A percentile compares a stretch with the other conserved stretches of the same genome.
Conservation (phyloP, 1,140 invertebrate species). For the Drosophila neocordata region DNA sequence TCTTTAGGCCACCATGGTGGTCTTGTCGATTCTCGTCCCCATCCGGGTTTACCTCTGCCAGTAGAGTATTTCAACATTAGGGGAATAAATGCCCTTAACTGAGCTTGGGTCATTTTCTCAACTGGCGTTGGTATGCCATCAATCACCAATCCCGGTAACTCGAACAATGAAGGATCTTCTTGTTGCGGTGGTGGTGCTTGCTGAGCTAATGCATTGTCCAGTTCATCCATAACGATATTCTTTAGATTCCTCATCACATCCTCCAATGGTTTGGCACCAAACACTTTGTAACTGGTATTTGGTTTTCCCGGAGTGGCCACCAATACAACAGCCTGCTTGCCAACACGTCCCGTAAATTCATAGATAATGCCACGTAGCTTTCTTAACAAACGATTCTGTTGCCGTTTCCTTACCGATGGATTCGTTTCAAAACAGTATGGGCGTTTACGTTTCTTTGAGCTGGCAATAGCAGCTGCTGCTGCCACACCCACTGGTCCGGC, state of each 20-base stretch:
- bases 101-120: constrained; percentile 99
- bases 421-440: constrained; percentile 99
- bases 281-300: constrained; percentile 97
- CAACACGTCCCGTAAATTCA: constrained; percentile 97
- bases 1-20: constrained; percentile 99
- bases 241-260: constrained; percentile 96
- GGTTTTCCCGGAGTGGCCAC: constrained; percentile 98
- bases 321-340: constrained; percentile 98
- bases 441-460: constrained; percentile 96
- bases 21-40: constrained; percentile 97
- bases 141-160: constrained; percentile 97
- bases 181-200: constrained; percentile 96
- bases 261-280: constrained; percentile 98
- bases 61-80: constrained; percentile 99
- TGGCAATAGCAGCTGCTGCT: constrained; percentile 97
- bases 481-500: constrained; percentile 98
- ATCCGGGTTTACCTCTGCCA: constrained; percentile 97
- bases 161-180: constrained; percentile 96
- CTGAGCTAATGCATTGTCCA: constrained; percentile 95
- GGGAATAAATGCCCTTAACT: constrained; percentile 97
- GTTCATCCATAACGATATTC: constrained; percentile 95
- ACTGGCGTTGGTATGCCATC: constrained; percentile 99
- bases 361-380: constrained; percentile 97
- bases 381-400: constrained; percentile 95
- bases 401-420: constrained; percentile 97